These are phyloP conservation scores for Melanotaenia maccullochi DNA, from an alignment of 2,797 vertebrate species.

Conservation along the genomic window DNA sequence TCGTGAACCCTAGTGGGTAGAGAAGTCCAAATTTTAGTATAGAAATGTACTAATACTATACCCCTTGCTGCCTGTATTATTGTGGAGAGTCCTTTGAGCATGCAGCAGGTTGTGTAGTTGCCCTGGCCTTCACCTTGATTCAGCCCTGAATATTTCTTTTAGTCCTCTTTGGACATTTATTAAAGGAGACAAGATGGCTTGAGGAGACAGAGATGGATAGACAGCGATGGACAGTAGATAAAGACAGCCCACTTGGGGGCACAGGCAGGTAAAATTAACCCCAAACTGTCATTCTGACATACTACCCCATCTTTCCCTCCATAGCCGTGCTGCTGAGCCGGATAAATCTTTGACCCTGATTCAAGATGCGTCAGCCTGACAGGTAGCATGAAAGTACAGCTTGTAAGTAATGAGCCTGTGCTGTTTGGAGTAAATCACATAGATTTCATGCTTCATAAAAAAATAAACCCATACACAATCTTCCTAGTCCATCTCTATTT, in stretches of 20 bases:
- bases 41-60: no score
- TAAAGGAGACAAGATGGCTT: constrained; percentile 25
- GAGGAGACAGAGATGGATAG: constrained; percentile 21
- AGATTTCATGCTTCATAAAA: neutral
- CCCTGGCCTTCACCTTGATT: constrained; percentile 12
- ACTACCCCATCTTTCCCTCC: constrained; percentile 28
- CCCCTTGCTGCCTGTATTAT: neutral
- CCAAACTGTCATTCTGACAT: constrained; percentile 63
- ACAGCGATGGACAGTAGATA: constrained; percentile 24
- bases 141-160: constrained; percentile 19
- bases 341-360: constrained; percentile 35
- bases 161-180: constrained; percentile 29
- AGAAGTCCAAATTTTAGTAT: no score
- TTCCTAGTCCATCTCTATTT: no score
- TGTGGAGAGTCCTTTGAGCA: neutral
- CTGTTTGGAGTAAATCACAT: constrained; percentile 8
- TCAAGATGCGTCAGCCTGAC: constrained; percentile 53
- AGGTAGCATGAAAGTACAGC: constrained; percentile 35
- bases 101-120: neutral
- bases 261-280: constrained; percentile 56
- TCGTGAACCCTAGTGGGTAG: no score
- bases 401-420: constrained; percentile 24
- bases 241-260: constrained; percentile 27
- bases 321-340: constrained; percentile 7
- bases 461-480: no score